These are phyloP conservation scores for Cebus imitator DNA, from an alignment of 2,113 vertebrate genomes.

Conservation along the genomic window DNA sequence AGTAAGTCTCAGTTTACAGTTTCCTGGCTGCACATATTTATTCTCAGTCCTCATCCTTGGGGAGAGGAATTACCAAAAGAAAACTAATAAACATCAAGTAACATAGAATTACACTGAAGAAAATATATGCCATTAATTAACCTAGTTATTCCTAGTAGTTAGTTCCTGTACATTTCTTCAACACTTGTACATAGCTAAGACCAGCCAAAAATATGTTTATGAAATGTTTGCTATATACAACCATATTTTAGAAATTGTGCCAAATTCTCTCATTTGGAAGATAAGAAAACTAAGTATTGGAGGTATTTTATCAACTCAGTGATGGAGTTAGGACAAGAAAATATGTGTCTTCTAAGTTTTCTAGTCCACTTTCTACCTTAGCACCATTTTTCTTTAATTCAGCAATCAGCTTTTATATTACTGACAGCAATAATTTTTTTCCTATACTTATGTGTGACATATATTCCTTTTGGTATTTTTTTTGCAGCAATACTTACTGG, in stretches of 20 bases:
- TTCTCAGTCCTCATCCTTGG: neutral
- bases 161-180: neutral
- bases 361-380: neutral
- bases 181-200: neutral
- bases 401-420: neutral
- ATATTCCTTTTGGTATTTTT: neutral
- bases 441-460: neutral
- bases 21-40: neutral
- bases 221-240: neutral
- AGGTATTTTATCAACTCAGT: neutral
- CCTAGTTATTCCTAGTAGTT: neutral
- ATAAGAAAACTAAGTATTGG: neutral
- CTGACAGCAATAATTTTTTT: neutral
- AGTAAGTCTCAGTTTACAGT: neutral
- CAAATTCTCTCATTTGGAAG: neutral
- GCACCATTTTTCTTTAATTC: neutral
- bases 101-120: neutral
- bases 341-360: neutral
- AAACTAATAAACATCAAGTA: neutral
- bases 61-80: conserved; percentile 22
- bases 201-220: neutral
- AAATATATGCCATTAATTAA: neutral
- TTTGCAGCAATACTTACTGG: neutral
- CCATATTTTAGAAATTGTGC: neutral
- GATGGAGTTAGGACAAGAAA: neutral